Percentiles rank a stretch among this genome's conserved stretches.
Conservation (phyloP, 2,888 invertebrate genomes). For the Phragmatobia fuliginosa region DNA sequence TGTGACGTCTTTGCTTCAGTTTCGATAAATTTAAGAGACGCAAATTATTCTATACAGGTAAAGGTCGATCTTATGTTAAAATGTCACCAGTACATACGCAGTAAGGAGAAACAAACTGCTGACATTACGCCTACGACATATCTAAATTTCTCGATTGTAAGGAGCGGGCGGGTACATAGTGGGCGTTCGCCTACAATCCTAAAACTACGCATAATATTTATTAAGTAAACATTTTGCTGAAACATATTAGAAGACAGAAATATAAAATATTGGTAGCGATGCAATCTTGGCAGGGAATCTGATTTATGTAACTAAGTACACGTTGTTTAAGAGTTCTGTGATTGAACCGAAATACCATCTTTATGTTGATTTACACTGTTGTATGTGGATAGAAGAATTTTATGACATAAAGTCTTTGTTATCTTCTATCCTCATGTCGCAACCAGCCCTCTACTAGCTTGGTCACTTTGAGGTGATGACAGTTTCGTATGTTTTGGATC, state of each 20-base stretch:
- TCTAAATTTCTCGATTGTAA: conserved; percentile 36
- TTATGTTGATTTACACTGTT: not conserved
- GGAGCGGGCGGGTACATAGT: conserved; percentile 1
- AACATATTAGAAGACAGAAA: not conserved
- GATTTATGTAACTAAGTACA: not conserved
- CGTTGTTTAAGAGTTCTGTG: not conserved
- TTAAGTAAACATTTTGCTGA: not conserved
- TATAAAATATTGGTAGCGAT: not conserved
- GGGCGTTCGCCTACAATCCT: conserved; percentile 6
- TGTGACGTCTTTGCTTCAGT: not conserved
- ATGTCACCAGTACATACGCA: conserved; percentile 20
- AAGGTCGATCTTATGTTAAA: conserved; percentile 15
- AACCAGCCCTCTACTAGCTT: not conserved
- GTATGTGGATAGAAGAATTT: not conserved
- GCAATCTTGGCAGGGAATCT: not conserved
- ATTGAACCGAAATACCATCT: not conserved
- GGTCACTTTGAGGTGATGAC: not conserved
- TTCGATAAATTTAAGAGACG: not conserved
- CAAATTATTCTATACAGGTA: conserved; percentile 6
- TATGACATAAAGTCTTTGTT: too few relatives aligned
- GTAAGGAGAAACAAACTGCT: conserved; percentile 19
- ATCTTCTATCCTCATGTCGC: too few relatives aligned
- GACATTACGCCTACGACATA: conserved; percentile 26
- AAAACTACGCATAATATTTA: conserved; percentile 2
- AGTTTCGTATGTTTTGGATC: not conserved